phyloP scores from a whole-genome alignment of 1,140 invertebrate species.

The Lepidurus apus region DNA sequence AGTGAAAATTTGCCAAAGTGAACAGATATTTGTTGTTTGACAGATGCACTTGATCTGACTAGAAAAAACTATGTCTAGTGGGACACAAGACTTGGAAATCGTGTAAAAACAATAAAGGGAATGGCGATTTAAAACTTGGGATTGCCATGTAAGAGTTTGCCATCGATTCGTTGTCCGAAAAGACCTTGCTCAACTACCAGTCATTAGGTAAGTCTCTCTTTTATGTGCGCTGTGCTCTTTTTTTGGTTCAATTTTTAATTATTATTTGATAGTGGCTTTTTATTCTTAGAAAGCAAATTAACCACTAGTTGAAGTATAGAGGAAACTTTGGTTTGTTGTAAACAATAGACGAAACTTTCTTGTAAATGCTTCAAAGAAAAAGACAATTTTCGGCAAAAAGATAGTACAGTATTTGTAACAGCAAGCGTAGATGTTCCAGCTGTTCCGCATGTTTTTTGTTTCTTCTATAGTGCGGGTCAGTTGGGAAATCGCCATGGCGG shows the following conservation, averaged over 20 bases:
- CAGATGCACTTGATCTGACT: conserved; percentile 4
- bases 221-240: neutral
- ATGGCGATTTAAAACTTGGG: neutral
- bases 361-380: no score
- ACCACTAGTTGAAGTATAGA: no score
- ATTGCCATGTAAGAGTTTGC: neutral
- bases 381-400: neutral
- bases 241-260: neutral
- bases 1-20: conserved; percentile 2
- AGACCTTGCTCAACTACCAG: neutral
- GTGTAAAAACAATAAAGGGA: neutral
- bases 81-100: neutral
- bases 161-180: neutral
- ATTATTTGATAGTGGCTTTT: neutral
- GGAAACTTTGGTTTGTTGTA: no score
- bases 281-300: no score
- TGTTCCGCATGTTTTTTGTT: conserved; percentile 15
- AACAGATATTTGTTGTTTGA: neutral
- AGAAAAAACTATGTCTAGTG: conserved; percentile 14
- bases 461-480: conserved; percentile 10
- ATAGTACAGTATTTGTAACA: neutral
- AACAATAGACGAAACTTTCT: no score
- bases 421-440: conserved; percentile 5
- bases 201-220: neutral
- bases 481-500: conserved; percentile 15